A percentile compares a stretch with the other conserved stretches of the same genome.
phyloP scores from a whole-genome alignment of 1,140 invertebrate species.

The Pomacea maculata region DNA sequence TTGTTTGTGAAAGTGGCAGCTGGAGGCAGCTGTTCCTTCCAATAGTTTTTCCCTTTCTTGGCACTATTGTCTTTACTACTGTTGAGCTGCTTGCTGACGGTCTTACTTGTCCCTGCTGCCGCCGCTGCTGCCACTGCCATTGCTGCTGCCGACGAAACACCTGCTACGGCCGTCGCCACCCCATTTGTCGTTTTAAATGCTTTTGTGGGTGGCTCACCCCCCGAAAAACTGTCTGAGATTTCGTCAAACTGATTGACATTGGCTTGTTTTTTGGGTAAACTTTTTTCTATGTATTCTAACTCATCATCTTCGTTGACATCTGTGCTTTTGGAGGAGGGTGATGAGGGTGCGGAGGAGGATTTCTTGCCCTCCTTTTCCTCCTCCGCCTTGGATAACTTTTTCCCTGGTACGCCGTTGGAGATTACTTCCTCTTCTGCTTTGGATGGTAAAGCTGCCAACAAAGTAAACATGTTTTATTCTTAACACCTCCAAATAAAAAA shows the following conservation, averaged over 20 bases:
- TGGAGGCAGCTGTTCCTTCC: constrained; percentile 53
- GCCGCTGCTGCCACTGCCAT: constrained; percentile 17
- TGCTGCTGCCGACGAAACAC: constrained; percentile 19
- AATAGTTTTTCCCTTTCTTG: constrained; percentile 59
- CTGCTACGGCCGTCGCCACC: constrained; percentile 23
- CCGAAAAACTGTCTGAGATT: constrained; percentile 53
- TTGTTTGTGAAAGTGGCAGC: constrained; percentile 55
- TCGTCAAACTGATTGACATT: constrained; percentile 64
- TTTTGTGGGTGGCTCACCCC: constrained; percentile 58
- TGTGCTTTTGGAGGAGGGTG: constrained; percentile 35
- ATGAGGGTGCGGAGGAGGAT: constrained; percentile 19
- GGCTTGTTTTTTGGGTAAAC: constrained; percentile 50
- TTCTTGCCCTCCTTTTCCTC: constrained; percentile 51
- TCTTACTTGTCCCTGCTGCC: constrained; percentile 14
- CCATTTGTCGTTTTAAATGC: constrained; percentile 49
- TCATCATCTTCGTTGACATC: constrained; percentile 59
- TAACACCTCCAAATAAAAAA: neutral
- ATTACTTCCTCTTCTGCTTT: constrained; percentile 64
- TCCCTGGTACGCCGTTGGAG: constrained; percentile 59
- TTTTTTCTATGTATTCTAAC: constrained; percentile 61
- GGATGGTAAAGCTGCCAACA: constrained; percentile 56
- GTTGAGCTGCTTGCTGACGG: constrained; percentile 54
- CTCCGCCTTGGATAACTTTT: constrained; percentile 42
- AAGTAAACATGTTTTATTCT: neutral
- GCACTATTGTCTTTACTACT: constrained; percentile 57